Conservation (phyloP, 2,113 vertebrate species). For the Pluvianellus socialis region DNA sequence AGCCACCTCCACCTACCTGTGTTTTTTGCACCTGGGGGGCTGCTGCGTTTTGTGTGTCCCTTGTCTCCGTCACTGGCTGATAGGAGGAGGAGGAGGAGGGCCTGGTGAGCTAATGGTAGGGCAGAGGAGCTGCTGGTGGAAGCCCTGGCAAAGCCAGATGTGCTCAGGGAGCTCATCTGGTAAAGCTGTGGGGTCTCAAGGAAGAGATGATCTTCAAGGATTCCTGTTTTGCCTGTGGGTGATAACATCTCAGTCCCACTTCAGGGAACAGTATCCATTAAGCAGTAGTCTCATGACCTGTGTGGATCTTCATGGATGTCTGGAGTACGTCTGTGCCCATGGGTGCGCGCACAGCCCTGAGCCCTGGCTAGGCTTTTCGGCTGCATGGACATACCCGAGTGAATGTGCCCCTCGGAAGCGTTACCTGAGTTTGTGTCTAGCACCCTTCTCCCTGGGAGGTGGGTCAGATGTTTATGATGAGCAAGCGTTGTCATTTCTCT, state of each 20-base stretch:
- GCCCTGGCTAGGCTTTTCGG: neutral
- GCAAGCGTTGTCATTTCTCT: neutral
- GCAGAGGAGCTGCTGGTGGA: neutral
- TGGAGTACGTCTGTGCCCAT: neutral
- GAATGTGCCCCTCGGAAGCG: neutral
- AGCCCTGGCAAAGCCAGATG: neutral
- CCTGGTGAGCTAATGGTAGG: neutral
- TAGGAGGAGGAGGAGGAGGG: neutral
- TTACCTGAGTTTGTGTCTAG: neutral
- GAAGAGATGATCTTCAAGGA: neutral
- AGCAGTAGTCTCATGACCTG: neutral
- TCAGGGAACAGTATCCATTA: neutral
- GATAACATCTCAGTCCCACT: neutral
- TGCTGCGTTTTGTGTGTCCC: neutral
- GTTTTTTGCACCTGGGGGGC: neutral
- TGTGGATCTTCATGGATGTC: neutral
- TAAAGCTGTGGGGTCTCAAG: neutral
- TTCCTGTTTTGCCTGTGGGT: neutral
- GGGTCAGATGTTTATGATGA: neutral
- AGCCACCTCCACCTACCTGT: neutral
- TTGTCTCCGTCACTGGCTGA: neutral
- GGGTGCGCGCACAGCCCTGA: neutral
- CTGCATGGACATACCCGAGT: rapidly evolving
- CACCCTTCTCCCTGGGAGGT: neutral
- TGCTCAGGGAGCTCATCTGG: neutral